Evolutionary conservation across 35 echinoderm and acorn worm genomes (phyloP), one percentile per base, ranked within the genome.

Genomic region (Ptychodera flava): DNA sequence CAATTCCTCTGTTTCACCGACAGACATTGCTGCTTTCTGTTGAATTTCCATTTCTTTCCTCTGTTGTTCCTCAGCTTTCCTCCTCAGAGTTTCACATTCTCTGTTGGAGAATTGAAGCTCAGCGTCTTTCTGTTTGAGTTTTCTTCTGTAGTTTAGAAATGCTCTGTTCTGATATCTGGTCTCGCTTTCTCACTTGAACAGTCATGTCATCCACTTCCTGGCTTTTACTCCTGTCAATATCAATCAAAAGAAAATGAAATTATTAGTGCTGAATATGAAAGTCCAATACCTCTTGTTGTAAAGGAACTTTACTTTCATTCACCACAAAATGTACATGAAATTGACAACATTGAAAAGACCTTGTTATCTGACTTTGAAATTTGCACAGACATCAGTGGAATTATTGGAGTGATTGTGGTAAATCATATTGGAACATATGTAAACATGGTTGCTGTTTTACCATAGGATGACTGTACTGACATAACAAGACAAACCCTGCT

Each of bases 151-250:
- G 84, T 81, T 97, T 97, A 34, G 29, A 38, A 32, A 90, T 88
- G 31, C 84, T 80, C 29, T 97, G 85, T 79, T 90, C 86, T 28
- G 87, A 79, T 33, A 97, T 87, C 38, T 93, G 91, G 85, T 97
- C 91, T 33, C 85, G 79, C 37, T 88, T 97, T 0, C 85, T 86
- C 1, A 84, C 76, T 53, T 88, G 91, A 27, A 32, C 36, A 35
- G 85, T 35, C 33, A 90, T 1, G 36, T 97, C 94, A 22, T 93
- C 94, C 16, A 97, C 64, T 88, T 97, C 94, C 35, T 91, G 91
- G 31, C 84, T 84, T 84, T 93, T 97, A 32, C 79, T 95, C 78
- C 93, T 95, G 53, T 37, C 35, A 52, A 83, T 80, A 31, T 29
- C n/a, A n/a, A n/a, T n/a, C n/a, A n/a, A n/a, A 83, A 15, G 34